These are phyloP conservation scores for Sphaeramia orbicularis DNA, from an alignment of 2,797 vertebrate genomes.

Conservation along the genomic window DNA sequence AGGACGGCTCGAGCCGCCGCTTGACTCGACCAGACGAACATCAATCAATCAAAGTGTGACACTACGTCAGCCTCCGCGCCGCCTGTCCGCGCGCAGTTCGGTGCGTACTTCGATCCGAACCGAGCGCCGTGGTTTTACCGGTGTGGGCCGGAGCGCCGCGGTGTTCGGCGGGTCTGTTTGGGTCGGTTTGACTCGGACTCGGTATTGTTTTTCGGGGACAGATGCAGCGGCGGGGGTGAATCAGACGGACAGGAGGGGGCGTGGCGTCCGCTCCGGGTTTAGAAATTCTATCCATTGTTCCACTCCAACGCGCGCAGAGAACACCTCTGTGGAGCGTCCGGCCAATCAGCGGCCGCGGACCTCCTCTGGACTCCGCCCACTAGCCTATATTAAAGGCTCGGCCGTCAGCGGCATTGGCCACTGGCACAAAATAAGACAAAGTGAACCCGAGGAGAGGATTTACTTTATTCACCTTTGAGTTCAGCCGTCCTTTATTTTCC, in stretches of 20 bases:
- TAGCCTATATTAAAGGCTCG: conserved; percentile 80
- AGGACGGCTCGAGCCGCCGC: conserved; percentile 17
- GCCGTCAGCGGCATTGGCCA: conserved; percentile 78
- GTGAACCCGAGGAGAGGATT: conserved; percentile 63
- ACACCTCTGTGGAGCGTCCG: conserved; percentile 53
- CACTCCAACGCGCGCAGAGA: conserved; percentile 65
- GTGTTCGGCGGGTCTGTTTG: not conserved
- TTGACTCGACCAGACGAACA: conserved; percentile 52
- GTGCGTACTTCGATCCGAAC: conserved; percentile 38
- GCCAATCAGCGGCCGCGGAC: conserved; percentile 69
- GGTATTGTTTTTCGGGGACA: conserved; percentile 38
- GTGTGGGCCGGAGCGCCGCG: too few species aligned
- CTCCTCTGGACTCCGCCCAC: conserved; percentile 73
- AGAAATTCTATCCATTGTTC: conserved; percentile 85
- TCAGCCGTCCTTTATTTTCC: conserved; percentile 76
- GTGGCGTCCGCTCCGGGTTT: conserved; percentile 69
- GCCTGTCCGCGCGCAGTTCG: not conserved
- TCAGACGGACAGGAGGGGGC: conserved; percentile 67
- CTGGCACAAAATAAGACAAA: conserved; percentile 77
- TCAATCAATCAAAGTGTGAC: conserved; percentile 75
- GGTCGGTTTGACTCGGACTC: conserved; percentile 24
- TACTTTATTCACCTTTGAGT: conserved; percentile 75
- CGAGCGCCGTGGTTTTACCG: accelerated
- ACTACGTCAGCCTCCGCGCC: conserved; percentile 35
- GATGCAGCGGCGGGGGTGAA: conserved; percentile 15